Evolutionary conservation across 1,140 invertebrate species (phyloP).

Genomic region (Leptinotarsa undecemlineata): DNA sequence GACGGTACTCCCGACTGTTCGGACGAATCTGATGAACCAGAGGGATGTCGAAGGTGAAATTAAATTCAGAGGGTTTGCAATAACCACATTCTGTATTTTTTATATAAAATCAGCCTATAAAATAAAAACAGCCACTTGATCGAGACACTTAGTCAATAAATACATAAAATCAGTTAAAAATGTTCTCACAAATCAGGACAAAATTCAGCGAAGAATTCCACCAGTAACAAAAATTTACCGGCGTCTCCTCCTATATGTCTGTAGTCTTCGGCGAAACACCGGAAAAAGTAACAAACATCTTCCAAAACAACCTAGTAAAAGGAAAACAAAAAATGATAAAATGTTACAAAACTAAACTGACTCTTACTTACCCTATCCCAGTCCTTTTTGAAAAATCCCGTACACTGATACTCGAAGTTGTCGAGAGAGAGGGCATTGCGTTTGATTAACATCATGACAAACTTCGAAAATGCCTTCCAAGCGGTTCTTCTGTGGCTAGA

Average conservation of each 20-base stretch:
- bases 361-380: conserved; percentile 41
- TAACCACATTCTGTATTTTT: neutral
- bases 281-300: conserved; percentile 37
- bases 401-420: conserved; percentile 48
- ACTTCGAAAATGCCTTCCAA: conserved; percentile 39
- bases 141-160: conserved; percentile 18
- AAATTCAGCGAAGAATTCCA: conserved; percentile 50
- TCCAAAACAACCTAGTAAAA: conserved; percentile 34
- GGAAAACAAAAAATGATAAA: too few species aligned
- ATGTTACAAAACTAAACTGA: too few species aligned
- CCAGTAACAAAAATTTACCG: conserved; percentile 41
- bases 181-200: conserved; percentile 44
- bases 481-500: conserved; percentile 22
- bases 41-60: conserved; percentile 58
- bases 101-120: neutral
- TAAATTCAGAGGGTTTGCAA: neutral
- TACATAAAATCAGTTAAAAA: conserved; percentile 11
- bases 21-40: conserved; percentile 68
- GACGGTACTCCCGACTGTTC: conserved; percentile 66
- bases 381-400: conserved; percentile 43
- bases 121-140: neutral
- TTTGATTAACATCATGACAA: conserved; percentile 35
- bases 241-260: conserved; percentile 23
- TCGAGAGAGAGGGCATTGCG: conserved; percentile 39
- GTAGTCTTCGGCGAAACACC: conserved; percentile 28